These are phyloP conservation scores for Mesochorus sp. DNA, from an alignment of 2,888 invertebrate species.

Conservation along the genomic window DNA sequence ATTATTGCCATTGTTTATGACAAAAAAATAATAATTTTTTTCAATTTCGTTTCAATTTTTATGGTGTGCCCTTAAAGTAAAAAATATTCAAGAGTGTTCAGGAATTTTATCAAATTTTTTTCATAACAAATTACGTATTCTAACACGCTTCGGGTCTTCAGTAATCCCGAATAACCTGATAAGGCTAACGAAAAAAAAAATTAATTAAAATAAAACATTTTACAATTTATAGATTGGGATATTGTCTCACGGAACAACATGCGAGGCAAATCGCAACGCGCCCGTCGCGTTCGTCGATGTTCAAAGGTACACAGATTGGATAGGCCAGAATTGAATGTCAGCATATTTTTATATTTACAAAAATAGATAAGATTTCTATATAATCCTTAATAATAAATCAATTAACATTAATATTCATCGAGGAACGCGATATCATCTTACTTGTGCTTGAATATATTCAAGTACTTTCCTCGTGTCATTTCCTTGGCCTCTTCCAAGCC, in stretches of 20 bases:
- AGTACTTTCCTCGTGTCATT: constrained; percentile 97
- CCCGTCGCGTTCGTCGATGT: constrained; percentile 91
- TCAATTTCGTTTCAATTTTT: background rate
- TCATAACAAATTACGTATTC: too few species aligned
- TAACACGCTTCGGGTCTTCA: too few species aligned
- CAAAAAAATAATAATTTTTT: background rate
- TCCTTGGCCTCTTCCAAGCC: constrained; percentile 98
- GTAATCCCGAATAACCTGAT: too few species aligned
- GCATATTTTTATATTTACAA: constrained; percentile 45
- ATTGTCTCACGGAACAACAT: constrained; percentile 91
- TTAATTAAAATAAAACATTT: too few species aligned
- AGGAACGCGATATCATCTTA: constrained; percentile 47
- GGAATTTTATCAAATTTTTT: too few species aligned
- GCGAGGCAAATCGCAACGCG: constrained; percentile 88
- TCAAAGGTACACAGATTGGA: constrained; percentile 90
- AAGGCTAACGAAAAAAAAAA: too few species aligned
- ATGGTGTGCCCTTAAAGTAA: background rate
- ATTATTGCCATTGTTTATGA: too few species aligned
- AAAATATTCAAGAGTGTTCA: too few species aligned
- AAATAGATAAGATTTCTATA: constrained; percentile 54
- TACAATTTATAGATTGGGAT: constrained; percentile 87
- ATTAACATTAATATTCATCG: constrained; percentile 42
- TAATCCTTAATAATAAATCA: constrained; percentile 39
- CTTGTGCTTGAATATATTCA: constrained; percentile 89
- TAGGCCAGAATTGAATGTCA: constrained; percentile 85